Evolutionary conservation across 2,888 invertebrate genomes (phyloP).

Genomic region (Stegophylla sp.): DNA sequence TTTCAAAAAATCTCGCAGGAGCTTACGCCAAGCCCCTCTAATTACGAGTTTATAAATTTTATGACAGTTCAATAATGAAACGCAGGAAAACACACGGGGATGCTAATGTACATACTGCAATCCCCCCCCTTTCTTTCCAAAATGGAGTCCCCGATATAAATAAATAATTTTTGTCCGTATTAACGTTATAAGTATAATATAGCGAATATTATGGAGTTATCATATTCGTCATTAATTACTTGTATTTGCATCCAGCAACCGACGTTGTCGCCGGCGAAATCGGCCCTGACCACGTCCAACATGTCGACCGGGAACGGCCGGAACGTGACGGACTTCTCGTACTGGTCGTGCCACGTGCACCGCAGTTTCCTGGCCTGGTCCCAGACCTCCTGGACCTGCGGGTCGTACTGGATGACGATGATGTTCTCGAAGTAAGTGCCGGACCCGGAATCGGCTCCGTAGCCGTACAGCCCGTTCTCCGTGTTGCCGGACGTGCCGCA

Average conservation of each 20-base stretch:
- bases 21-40: too few relatives aligned
- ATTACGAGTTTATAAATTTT: too few relatives aligned
- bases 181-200: too few relatives aligned
- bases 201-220: too few relatives aligned
- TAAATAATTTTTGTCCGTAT: too few relatives aligned
- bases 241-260: constrained; percentile 98
- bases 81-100: too few relatives aligned
- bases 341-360: constrained; percentile 95
- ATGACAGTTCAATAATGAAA: too few relatives aligned
- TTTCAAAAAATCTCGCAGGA: too few relatives aligned
- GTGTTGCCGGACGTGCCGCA: constrained; percentile 92
- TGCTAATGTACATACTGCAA: too few relatives aligned
- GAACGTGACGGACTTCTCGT: constrained; percentile 93
- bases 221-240: constrained; percentile 62
- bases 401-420: constrained; percentile 91
- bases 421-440: constrained; percentile 94
- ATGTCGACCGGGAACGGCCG: constrained; percentile 94
- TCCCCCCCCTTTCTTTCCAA: too few relatives aligned
- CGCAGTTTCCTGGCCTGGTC: constrained; percentile 90
- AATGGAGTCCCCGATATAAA: too few relatives aligned
- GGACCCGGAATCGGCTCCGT: constrained; percentile 85
- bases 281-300: constrained; percentile 91
- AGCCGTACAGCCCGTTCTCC: constrained; percentile 86
- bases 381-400: constrained; percentile 91
- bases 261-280: constrained; percentile 93